Evolutionary conservation across 2,113 vertebrate species (phyloP), one percentile per base, ranked within the genome.

Genomic region (Plotosus lineatus): DNA sequence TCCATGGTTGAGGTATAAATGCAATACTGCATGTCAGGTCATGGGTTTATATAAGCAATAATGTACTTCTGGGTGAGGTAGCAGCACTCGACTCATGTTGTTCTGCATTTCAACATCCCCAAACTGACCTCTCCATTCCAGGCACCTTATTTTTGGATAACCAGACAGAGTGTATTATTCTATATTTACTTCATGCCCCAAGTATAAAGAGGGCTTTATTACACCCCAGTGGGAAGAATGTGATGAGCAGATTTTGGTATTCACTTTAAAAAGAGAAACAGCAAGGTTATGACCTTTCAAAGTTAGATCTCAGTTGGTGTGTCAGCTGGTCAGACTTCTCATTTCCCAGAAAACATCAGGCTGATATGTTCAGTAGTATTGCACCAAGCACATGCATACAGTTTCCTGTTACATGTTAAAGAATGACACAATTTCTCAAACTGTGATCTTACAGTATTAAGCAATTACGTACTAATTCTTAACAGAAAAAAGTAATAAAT

Each of bases 311-410:
- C 68, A 71, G 53, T 61, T 77, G 38, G 56, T 58, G 42, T 82
- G 72, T 68, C 71, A 79, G 55, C 77, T 79, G 55, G 17, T 55
- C 46, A 58, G 28, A 33, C 53, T 85, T 83, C 69, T 77, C 69
- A 21, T 83, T 84, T 87, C 78, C 85, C 66, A 36, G 65, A 81
- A 85, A 77, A 78, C 14, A 72, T 76, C 75, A 60, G 15, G 38
- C 68, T 58, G 53, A 77, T 56, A 40, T n/a, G 4, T 48, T 60
- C 50, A 69, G 15, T 63, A 11, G 44, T 15, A 68, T 83, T 83
- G 38, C 76, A 28, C 53, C 81, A 80, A 11, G 65, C 65, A 83
- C 44, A 77, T 4, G 23, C 23, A 44, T 65, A 23, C 38, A n/a
- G 40, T 66, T 75, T 75, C 58, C 79, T 75, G 56, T 36, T 58